These are phyloP conservation scores for Tethya wilhelma DNA, from an alignment of 37 sponge, comb jelly and placozoan genomes.

Conservation along the genomic window DNA sequence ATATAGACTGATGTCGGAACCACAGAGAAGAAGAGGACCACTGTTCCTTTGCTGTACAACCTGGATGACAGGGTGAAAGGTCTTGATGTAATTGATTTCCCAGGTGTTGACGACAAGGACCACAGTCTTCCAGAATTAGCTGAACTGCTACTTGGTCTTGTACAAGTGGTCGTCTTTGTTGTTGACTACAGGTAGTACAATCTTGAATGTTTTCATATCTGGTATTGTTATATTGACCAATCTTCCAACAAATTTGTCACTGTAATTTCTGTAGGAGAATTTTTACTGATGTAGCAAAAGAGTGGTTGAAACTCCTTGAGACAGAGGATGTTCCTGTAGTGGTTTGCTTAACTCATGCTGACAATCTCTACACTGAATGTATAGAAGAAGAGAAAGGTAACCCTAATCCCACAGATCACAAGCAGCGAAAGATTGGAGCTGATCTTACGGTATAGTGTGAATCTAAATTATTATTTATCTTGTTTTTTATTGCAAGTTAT, in stretches of 20 bases:
- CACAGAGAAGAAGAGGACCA: slow-evolving; percentile 54
- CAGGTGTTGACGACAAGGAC: slow-evolving; percentile 78
- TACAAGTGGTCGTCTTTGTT: slow-evolving; percentile 66
- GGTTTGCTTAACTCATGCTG: slow-evolving; percentile 71
- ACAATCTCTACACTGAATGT: slow-evolving; percentile 55
- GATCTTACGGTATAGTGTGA: slow-evolving; percentile 9
- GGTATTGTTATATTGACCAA: background rate
- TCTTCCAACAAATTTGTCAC: background rate
- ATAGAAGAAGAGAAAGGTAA: slow-evolving; percentile 17
- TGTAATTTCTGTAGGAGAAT: slow-evolving; percentile 31
- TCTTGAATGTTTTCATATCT: background rate
- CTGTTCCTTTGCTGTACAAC: slow-evolving; percentile 76
- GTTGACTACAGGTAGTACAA: slow-evolving; percentile 63
- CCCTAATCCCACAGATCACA: background rate
- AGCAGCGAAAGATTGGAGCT: slow-evolving; percentile 12
- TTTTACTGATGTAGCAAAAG: slow-evolving; percentile 32
- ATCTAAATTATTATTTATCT: background rate
- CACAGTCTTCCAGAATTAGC: slow-evolving; percentile 53
- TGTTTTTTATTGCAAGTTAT: background rate
- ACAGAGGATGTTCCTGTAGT: slow-evolving; percentile 46
- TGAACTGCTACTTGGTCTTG: slow-evolving; percentile 41
- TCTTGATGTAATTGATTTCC: slow-evolving; percentile 79
- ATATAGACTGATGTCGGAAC: slow-evolving; percentile 45
- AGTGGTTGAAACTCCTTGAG: slow-evolving; percentile 48
- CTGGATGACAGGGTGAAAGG: slow-evolving; percentile 49